Percentiles rank a stretch among this genome's conserved stretches.
Conservation (phyloP, 2,113 vertebrate genomes). For the Oncorhynchus tshawytscha region DNA sequence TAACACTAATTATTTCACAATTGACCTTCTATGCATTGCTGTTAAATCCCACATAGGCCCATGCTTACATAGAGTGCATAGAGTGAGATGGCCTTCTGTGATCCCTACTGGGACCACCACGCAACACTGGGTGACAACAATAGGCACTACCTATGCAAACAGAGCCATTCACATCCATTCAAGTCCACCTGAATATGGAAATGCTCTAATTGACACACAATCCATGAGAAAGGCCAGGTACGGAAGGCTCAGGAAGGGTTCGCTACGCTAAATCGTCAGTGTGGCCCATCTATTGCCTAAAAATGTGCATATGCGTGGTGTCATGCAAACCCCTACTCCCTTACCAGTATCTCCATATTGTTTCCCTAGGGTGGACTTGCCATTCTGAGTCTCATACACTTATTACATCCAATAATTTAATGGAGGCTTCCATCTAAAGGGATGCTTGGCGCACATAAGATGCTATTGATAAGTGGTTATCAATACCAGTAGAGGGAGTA, state of each 20-base stretch:
- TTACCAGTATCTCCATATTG: no score
- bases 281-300: background rate
- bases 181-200: constrained; percentile 57
- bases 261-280: constrained; percentile 26
- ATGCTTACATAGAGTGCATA: background rate
- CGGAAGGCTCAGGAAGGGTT: constrained; percentile 42
- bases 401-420: background rate
- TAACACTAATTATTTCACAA: no score
- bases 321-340: constrained; percentile 16
- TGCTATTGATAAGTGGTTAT: constrained; percentile 15
- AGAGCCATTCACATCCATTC: constrained; percentile 28
- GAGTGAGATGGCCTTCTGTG: background rate
- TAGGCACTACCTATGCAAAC: constrained; percentile 41
- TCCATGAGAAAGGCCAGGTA: constrained; percentile 52
- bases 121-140: constrained; percentile 40
- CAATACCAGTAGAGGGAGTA: background rate
- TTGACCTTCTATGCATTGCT: no score
- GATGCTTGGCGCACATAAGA: no score
- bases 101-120: background rate
- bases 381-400: background rate
- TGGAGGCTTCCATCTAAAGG: no score
- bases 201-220: constrained; percentile 38
- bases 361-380: no score
- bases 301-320: background rate
- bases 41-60: no score